Percentiles rank a stretch among this genome's conserved stretches.
Evolutionary conservation across 2,113 vertebrate species (phyloP).

Genomic region (Neolamprologus tretocephalus): DNA sequence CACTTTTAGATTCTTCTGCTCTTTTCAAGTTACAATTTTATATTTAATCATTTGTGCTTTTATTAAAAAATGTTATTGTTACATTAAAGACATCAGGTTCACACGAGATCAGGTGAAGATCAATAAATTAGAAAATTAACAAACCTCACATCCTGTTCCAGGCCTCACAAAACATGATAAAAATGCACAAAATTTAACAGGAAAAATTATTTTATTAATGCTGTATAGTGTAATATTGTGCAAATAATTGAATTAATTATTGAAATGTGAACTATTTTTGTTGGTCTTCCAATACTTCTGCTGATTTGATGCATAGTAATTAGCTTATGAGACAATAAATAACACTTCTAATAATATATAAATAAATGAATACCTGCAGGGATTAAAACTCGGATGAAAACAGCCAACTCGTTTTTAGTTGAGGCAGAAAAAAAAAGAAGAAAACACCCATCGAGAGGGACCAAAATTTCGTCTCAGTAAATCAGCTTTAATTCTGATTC

Average conservation of each 20-base stretch:
- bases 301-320: background rate
- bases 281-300: background rate
- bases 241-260: background rate
- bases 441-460: background rate
- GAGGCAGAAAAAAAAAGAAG: background rate
- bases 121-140: background rate
- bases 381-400: background rate
- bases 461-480: background rate
- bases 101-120: background rate
- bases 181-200: background rate
- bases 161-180: background rate
- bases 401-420: background rate
- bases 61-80: background rate
- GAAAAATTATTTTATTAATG: background rate
- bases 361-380: background rate
- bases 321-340: background rate
- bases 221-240: background rate
- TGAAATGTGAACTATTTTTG: background rate
- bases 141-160: background rate
- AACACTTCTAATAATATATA: background rate
- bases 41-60: background rate
- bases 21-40: background rate
- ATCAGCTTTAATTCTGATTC: background rate
- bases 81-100: background rate
- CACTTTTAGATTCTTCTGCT: background rate